Evolutionary conservation across 2,113 vertebrate genomes (phyloP).

Genomic region (Petroica traversi): DNA sequence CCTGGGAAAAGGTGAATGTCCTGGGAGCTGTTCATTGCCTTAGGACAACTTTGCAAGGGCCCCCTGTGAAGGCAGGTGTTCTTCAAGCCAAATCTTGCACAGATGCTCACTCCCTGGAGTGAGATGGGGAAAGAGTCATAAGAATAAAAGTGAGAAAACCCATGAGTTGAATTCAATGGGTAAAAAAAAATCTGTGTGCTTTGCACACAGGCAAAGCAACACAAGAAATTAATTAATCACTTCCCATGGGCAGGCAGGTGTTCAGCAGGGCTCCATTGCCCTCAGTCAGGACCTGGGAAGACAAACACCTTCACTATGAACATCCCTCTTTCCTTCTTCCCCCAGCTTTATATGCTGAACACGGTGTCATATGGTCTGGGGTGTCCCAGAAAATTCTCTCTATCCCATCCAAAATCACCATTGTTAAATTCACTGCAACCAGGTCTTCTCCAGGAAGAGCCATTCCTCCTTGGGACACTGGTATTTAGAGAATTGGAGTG

Average conservation of each 20-base stretch:
- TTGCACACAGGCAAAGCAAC: background rate
- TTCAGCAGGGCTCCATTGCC: background rate
- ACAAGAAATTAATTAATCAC: background rate
- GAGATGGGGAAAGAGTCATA: background rate
- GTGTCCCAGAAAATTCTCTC: background rate
- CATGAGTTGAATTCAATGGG: background rate
- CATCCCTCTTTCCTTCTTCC: background rate
- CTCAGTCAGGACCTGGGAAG: background rate
- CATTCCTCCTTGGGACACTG: background rate
- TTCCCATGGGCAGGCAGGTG: background rate
- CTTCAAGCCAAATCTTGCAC: background rate
- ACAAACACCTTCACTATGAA: background rate
- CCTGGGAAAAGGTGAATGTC: background rate
- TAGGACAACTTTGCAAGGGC: background rate
- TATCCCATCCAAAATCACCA: background rate
- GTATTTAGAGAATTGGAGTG: background rate
- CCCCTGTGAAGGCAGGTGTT: accelerated
- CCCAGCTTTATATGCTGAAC: too few relatives aligned
- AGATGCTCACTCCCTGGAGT: background rate
- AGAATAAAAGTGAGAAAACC: background rate
- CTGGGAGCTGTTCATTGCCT: background rate
- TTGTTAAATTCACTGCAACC: background rate
- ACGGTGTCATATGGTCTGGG: accelerated
- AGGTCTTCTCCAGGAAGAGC: background rate
- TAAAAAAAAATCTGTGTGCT: background rate